Evolutionary conservation across 2,797 vertebrate genomes (phyloP), one percentile per base, ranked within the genome.

Genomic region (Podargus strigoides): DNA sequence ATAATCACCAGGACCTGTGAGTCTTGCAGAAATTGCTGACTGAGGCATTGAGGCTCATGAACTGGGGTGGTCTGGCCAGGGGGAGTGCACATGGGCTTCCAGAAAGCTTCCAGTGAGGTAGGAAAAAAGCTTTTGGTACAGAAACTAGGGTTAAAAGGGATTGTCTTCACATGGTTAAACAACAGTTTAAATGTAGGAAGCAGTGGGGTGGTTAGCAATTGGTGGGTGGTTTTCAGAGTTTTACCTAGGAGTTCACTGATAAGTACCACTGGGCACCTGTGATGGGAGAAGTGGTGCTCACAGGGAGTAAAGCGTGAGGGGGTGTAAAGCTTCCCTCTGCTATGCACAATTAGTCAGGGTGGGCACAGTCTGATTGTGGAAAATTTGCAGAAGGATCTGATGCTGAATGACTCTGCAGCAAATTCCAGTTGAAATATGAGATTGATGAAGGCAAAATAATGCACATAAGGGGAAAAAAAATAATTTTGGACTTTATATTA

Each of bases 21-120:
- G 11, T 75, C 28, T 73, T 1, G 10, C 14, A 26, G 66, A 64
- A 75, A 42, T n/a, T 59, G 37, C 56, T 77, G 76, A 41, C 8
- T 50, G 28, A 53, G 30, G 26, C 37, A n/a, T 1, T 1, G 1
- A 70, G 41, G 14, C 19, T 23, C 6, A 2, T 36, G 52, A 28
- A 16, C 15, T 0, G 1, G 18, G 36, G 32, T n/a, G 30, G 11
- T 55, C 30, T 79, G 39, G 15, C 14, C 0, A 2, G 22, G 34
- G 13, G 8, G 17, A 62, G 21, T 0, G 3, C 20, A 12, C 0
- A 1, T 0, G 3, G 36, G 10, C 44, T 74, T 81, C 77, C n/a
- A 67, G 30, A 39, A 59, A 32, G 5, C 36, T 87, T 82, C 42
- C 13, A 4, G 0, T 11, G 23, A 55, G 8, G 18, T 16, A 20